phyloP scores from a whole-genome alignment of 2,888 invertebrate species.

The Omphaloscelis lunosa region DNA sequence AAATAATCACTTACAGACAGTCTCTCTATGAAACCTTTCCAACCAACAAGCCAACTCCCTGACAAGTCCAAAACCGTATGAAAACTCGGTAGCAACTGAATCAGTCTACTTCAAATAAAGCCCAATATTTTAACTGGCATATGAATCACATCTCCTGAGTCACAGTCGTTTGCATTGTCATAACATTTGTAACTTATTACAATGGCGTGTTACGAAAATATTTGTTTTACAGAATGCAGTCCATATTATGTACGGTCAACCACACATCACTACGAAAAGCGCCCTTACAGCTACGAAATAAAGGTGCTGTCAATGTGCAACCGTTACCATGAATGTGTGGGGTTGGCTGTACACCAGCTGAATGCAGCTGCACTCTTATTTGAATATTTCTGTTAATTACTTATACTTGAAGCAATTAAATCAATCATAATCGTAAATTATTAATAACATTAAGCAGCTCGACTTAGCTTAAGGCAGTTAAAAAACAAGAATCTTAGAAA shows the following conservation, averaged over 20 bases:
- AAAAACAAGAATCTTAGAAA: neutral
- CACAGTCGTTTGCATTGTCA: conserved; percentile 40
- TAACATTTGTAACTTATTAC: conserved; percentile 16
- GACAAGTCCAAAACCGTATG: neutral
- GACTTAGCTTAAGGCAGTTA: neutral
- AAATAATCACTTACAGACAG: no score
- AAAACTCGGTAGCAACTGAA: conserved; percentile 1
- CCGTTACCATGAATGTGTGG: neutral
- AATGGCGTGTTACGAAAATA: conserved; percentile 54
- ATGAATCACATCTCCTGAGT: conserved; percentile 53
- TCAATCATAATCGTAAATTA: conserved; percentile 30
- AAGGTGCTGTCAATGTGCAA: neutral
- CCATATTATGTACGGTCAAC: conserved; percentile 12
- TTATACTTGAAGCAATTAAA: conserved; percentile 32
- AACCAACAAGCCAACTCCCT: neutral
- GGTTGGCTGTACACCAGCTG: conserved; percentile 19
- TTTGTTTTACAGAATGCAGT: conserved; percentile 33
- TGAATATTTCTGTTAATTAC: conserved; percentile 36
- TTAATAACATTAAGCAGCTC: neutral
- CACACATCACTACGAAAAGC: neutral
- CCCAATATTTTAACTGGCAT: conserved; percentile 3
- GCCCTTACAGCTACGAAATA: conserved; percentile 1
- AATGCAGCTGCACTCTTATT: conserved; percentile 38
- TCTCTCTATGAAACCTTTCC: neutral
- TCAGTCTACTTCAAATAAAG: conserved; percentile 2